Evolutionary conservation across 2,113 vertebrate genomes (phyloP).

Genomic region (Phainopepla nitens): DNA sequence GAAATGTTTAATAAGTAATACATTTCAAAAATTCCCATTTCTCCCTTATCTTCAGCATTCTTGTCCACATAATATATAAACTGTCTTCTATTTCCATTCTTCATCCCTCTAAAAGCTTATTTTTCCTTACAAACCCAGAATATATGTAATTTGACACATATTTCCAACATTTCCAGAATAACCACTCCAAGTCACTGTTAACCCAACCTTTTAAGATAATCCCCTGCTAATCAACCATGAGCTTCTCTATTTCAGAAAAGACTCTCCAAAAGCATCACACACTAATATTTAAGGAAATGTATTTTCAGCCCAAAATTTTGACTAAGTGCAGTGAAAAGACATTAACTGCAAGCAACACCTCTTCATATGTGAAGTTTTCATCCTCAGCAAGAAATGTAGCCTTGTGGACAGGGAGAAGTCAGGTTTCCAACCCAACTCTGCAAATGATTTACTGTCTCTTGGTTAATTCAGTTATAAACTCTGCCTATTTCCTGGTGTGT

Average conservation of each 20-base stretch:
- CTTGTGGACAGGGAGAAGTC: not conserved
- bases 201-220: not conserved
- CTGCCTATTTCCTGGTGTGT: not conserved
- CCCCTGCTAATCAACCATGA: not conserved
- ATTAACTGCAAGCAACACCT: not conserved
- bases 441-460: not conserved
- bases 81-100: not conserved
- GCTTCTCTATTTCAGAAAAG: not conserved
- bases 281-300: not conserved
- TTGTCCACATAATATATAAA: not conserved
- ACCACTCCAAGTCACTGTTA: not conserved
- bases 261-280: not conserved
- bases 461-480: not conserved
- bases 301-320: not conserved
- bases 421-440: not conserved
- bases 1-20: not conserved
- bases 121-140: not conserved
- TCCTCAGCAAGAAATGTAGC: not conserved
- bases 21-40: not conserved
- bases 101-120: not conserved
- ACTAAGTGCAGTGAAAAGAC: not conserved
- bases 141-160: not conserved
- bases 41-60: not conserved
- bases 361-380: not conserved
- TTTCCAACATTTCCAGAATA: not conserved